phyloP scores from a whole-genome alignment of 2,888 invertebrate genomes.

The Coecobrya sp. region DNA sequence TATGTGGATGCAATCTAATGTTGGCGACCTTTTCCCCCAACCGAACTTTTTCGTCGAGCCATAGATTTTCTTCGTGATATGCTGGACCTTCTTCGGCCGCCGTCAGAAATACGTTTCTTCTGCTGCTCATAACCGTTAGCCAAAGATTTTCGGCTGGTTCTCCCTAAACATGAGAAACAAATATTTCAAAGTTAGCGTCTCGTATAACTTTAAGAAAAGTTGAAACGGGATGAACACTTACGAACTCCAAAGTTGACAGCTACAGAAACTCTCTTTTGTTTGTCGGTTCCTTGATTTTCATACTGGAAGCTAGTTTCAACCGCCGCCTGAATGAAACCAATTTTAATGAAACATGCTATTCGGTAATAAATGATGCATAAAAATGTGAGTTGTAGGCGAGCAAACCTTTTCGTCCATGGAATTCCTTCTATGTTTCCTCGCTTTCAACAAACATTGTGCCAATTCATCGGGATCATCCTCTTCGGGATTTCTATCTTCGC shows the following conservation, averaged over 20 bases:
- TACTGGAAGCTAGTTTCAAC: too few relatives aligned
- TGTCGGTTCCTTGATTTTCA: not conserved
- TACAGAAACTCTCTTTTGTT: conserved; percentile 70
- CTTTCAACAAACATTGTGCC: conserved; percentile 53
- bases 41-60: not conserved
- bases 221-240: conserved; percentile 80
- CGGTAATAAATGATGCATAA: not conserved
- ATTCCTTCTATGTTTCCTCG: conserved; percentile 15
- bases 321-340: not conserved
- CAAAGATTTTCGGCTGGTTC: not conserved
- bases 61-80: not conserved
- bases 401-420: conserved; percentile 12
- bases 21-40: not conserved
- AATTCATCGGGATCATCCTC: conserved; percentile 40
- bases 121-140: too few relatives aligned
- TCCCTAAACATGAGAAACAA: not conserved
- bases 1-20: too few relatives aligned
- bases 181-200: not conserved
- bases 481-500: conserved; percentile 73
- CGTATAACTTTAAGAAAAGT: too few relatives aligned
- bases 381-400: not conserved
- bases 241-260: conserved; percentile 82
- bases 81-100: not conserved
- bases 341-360: not conserved
- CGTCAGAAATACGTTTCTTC: not conserved